Evolutionary conservation across 2,797 vertebrate genomes (phyloP).

Genomic region (Sphaeramia orbicularis): DNA sequence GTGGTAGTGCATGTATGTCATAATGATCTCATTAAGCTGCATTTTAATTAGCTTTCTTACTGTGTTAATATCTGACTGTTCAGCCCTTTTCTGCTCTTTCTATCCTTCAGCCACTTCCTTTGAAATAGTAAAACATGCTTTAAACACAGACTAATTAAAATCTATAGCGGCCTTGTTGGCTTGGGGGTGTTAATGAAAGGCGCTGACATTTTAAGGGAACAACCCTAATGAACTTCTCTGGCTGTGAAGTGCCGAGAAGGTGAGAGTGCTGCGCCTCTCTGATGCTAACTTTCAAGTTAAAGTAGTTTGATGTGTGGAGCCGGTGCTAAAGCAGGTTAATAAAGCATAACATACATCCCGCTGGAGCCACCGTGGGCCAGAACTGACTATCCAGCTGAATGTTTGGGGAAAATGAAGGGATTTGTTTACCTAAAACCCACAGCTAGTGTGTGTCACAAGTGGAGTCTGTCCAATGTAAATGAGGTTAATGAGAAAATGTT

Average conservation of each 20-base stretch:
- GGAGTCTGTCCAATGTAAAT: conserved; percentile 9
- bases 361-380: background rate
- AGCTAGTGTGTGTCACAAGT: conserved; percentile 36
- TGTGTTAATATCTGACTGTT: conserved; percentile 55
- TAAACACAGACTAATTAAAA: conserved; percentile 66
- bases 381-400: conserved; percentile 5
- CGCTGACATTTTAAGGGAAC: conserved; percentile 57
- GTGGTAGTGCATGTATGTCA: conserved; percentile 29
- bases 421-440: conserved; percentile 47
- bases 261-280: conserved; percentile 25
- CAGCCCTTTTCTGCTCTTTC: conserved; percentile 43
- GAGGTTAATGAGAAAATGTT: conserved; percentile 17
- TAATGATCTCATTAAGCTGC: conserved; percentile 65
- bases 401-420: conserved; percentile 12
- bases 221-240: conserved; percentile 47
- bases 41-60: conserved; percentile 69
- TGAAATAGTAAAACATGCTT: conserved; percentile 59
- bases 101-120: conserved; percentile 58
- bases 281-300: conserved; percentile 30
- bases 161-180: conserved; percentile 21
- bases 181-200: conserved; percentile 61
- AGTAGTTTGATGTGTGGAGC: conserved; percentile 27
- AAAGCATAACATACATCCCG: conserved; percentile 34
- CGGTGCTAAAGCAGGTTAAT: conserved; percentile 37
- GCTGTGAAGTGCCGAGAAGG: conserved; percentile 21